phyloP scores from a whole-genome alignment of 2,888 invertebrate species.

The Calliscelio sp. region DNA sequence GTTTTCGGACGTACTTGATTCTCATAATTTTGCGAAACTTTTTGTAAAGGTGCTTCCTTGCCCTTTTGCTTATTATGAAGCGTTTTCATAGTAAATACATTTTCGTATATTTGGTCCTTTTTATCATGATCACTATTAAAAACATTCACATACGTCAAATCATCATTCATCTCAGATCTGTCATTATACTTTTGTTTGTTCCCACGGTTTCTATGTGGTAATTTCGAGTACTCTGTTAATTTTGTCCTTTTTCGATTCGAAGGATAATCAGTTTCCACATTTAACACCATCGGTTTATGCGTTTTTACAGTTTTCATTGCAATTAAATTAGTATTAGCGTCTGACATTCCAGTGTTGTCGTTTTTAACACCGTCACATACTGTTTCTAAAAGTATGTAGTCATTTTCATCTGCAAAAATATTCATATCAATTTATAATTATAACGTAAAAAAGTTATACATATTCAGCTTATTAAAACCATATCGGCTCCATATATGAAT shows the following conservation, averaged over 20 bases:
- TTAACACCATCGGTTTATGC: conserved; percentile 29
- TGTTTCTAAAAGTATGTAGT: neutral
- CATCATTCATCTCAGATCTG: neutral
- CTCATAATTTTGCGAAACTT: too few relatives aligned
- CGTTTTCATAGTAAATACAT: conserved; percentile 29
- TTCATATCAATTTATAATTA: too few relatives aligned
- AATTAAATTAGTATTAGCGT: conserved; percentile 14
- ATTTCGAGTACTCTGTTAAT: neutral
- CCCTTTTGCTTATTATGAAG: too few relatives aligned
- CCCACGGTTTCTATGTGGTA: neutral
- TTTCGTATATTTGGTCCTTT: conserved; percentile 49
- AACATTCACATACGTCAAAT: conserved; percentile 48
- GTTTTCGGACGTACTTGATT: too few relatives aligned
- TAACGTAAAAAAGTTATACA: too few relatives aligned
- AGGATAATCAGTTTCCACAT: conserved; percentile 46
- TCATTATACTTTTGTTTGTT: conserved; percentile 3
- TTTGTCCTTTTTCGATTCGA: conserved; percentile 15
- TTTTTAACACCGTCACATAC: neutral
- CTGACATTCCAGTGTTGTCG: neutral
- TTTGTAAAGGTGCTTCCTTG: conserved; percentile 42
- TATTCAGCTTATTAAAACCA: too few relatives aligned
- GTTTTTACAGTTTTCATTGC: conserved; percentile 29
- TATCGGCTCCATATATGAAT: too few relatives aligned
- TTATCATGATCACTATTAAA: conserved; percentile 5
- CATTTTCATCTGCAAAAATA: too few relatives aligned